Conservation (phyloP, 2,113 vertebrate species). For the Chlamydotis undulata region DNA sequence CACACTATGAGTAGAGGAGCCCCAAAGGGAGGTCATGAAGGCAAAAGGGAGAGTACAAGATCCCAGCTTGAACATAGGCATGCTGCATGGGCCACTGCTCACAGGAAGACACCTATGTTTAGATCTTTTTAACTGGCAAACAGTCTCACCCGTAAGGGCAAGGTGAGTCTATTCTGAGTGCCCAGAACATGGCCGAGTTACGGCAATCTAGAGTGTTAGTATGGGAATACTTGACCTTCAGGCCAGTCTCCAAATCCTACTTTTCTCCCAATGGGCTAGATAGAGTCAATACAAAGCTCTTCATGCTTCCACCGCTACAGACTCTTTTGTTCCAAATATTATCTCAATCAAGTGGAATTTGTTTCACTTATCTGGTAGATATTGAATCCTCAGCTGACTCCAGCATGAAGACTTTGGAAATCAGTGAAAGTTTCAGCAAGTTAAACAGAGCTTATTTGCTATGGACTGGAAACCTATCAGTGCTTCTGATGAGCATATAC, state of each 20-base stretch:
- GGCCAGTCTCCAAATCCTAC: neutral
- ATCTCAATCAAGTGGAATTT: slow-evolving; percentile 27
- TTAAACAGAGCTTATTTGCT: neutral
- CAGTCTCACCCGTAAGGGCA: neutral
- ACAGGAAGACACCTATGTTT: neutral
- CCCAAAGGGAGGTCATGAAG: neutral
- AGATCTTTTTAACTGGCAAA: neutral
- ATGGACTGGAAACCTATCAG: neutral
- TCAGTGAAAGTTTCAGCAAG: neutral
- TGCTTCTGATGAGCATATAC: neutral
- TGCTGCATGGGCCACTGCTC: rapidly evolving
- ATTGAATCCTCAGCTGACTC: slow-evolving; percentile 21
- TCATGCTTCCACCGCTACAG: neutral
- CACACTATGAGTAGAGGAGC: rapidly evolving
- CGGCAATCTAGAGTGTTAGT: neutral
- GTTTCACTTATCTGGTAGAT: neutral
- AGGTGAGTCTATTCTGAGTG: neutral
- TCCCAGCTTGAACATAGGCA: neutral
- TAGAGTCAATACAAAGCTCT: neutral
- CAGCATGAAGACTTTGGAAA: neutral
- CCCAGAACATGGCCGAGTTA: neutral
- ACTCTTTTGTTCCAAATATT: slow-evolving; percentile 28
- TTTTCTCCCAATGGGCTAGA: neutral
- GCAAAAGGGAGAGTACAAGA: neutral
- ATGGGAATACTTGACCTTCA: neutral